Evolutionary conservation across 2,113 vertebrate species (phyloP), one percentile per base, ranked within the genome.

Genomic region (Stigmatopora argus): DNA sequence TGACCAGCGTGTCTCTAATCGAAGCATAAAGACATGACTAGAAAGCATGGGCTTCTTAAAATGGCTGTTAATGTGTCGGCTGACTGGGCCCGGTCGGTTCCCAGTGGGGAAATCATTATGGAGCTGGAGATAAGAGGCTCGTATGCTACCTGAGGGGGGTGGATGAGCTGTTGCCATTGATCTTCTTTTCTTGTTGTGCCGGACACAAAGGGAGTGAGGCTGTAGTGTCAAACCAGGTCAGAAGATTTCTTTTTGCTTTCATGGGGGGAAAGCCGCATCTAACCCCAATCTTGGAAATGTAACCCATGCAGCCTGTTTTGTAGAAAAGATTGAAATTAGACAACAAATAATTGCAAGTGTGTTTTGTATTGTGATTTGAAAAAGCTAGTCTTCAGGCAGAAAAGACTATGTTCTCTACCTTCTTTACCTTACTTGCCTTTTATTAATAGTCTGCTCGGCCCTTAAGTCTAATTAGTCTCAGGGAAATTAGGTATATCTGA

Each of bases 21-120:
- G 70, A 84, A 74, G 75, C 69, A 77, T n/a, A 44, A 78, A 78
- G 81, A 79, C 66, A 35, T 64, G 35, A 66, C 67, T 62, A 59
- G 74, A 82, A 76, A 81, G 62, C 67, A 45, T 65, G 14, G 1
- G 31, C 65, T 55, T 69, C 64, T 77, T 64, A 58, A 63, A 85
- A 85, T 73, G 77, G 69, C 76, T 81, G 76, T 75, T 89, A 78
- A 86, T 86, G 79, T 83, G 73, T 71, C 79, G 46, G 73, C 73
- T 78, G 69, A 65, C 76, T 79, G 64, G 18, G 62, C 78, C 67
- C 64, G 13, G 71, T 83, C 76, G 19, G 38, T n/a, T 61, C 59
- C 78, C 83, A 78, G 66, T 75, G 74, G 84, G 80, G 70, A 69
- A 69, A 73, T 80, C 72, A 80, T 85, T 85, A 80, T 69, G 69